Percentiles rank a stretch among this genome's conserved stretches.
These are phyloP conservation scores for Mallotus villosus DNA, from an alignment of 2,797 vertebrate species.

Conservation along the genomic window DNA sequence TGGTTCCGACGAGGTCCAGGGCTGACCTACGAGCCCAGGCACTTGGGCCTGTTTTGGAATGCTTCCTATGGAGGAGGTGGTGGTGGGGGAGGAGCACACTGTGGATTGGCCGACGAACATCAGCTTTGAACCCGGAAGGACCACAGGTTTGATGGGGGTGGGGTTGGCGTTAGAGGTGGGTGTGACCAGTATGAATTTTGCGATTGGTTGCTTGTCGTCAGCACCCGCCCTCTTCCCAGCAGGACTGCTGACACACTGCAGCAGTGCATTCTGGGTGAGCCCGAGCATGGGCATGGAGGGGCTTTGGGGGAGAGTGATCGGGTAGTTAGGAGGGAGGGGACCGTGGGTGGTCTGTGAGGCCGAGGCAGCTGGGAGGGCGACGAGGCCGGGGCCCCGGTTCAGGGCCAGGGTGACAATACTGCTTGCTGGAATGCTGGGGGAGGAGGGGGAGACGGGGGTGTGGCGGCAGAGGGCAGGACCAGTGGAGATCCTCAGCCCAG, in stretches of 20 bases:
- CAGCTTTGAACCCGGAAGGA: slow-evolving; percentile 76
- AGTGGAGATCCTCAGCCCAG: slow-evolving; percentile 41
- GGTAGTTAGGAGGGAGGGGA: slow-evolving; percentile 61
- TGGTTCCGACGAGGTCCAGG: slow-evolving; percentile 71
- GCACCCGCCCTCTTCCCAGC: slow-evolving; percentile 55
- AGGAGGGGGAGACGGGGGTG: slow-evolving; percentile 45
- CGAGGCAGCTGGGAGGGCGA: slow-evolving; percentile 29
- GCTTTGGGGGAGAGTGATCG: slow-evolving; percentile 57
- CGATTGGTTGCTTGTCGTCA: slow-evolving; percentile 72
- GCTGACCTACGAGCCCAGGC: slow-evolving; percentile 38
- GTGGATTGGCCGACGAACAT: slow-evolving; percentile 71
- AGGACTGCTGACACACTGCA: slow-evolving; percentile 53
- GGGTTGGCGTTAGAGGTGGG: slow-evolving; percentile 59
- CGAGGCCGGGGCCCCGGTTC: slow-evolving; percentile 53
- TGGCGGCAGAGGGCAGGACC: slow-evolving; percentile 40
- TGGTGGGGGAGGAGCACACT: slow-evolving; percentile 39
- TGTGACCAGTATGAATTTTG: slow-evolving; percentile 84
- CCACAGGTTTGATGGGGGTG: slow-evolving; percentile 61
- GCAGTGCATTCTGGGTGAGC: slow-evolving; percentile 43
- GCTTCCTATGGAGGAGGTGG: slow-evolving; percentile 64
- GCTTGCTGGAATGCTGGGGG: slow-evolving; percentile 65
- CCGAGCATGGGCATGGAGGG: slow-evolving; percentile 50
- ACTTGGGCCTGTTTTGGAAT: slow-evolving; percentile 61
- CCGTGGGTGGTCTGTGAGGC: slow-evolving; percentile 62
- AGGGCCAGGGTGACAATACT: slow-evolving; percentile 58